Percentiles rank a stretch among this genome's conserved stretches.
These are phyloP conservation scores for Danio choprae DNA, from an alignment of 2,797 vertebrate genomes.

Conservation along the genomic window DNA sequence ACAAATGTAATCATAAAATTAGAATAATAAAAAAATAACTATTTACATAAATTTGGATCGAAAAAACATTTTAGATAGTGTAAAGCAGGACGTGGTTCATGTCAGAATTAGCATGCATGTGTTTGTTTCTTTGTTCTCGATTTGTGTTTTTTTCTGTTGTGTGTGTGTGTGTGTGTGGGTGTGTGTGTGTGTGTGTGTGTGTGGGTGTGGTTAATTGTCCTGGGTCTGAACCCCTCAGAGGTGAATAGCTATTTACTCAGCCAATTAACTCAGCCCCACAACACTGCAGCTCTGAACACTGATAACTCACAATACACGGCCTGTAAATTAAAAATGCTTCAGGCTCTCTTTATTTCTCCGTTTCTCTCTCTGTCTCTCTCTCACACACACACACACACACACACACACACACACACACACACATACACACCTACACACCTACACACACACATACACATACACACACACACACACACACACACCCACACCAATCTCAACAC, in stretches of 20 bases:
- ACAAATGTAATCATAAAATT: no score
- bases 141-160: neutral
- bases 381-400: constrained; percentile 33
- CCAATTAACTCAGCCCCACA: constrained; percentile 77
- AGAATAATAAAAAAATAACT: no score
- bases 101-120: constrained; percentile 16
- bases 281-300: constrained; percentile 68
- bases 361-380: constrained; percentile 24
- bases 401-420: constrained; percentile 34
- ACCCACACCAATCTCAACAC: constrained; percentile 38
- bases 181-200: constrained; percentile 4
- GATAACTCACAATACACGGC: constrained; percentile 75
- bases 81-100: neutral
- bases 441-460: constrained; percentile 37
- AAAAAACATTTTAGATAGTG: no score
- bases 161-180: constrained; percentile 9
- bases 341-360: constrained; percentile 56
- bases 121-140: constrained; percentile 16
- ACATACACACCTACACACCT: constrained; percentile 35
- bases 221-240: constrained; percentile 73
- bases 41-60: no score
- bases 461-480: constrained; percentile 36
- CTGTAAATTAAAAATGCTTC: constrained; percentile 81
- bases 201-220: constrained; percentile 72
- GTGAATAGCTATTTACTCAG: constrained; percentile 78